Evolutionary conservation across 2,888 invertebrate genomes (phyloP), one percentile per base, ranked within the genome.

Genomic region (Acanthosepion lycidas): DNA sequence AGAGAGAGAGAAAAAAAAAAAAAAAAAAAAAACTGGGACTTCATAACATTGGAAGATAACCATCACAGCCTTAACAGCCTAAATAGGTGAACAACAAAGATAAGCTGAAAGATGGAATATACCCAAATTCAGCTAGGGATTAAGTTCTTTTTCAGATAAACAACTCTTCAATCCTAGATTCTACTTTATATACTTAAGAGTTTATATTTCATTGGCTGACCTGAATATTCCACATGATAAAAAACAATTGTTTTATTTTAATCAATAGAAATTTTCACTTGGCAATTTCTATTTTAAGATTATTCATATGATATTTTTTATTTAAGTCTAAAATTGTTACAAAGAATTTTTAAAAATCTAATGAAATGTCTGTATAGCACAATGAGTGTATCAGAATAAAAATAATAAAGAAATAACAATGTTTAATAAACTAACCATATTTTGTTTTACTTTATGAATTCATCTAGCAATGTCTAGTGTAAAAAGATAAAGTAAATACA

Each of bases 171-270:
- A n/a, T 78, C 33, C 78, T n/a, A n/a, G 78, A 15, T 33, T 78
- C 78, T n/a, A 78, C 78, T 78, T 78, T 78, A 18, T n/a, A 78
- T 12, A 78, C n/a, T 15, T 33, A 12, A 18, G 78, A 78, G 78
- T 78, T 78, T n/a, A 78, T 78, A 78, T 78, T 78, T 78, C 78
- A 78, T n/a, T n/a, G 78, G 33, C 78, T 78, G 78, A 78, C 78
- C 78, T n/a, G 33, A 18, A 78, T 78, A 9, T n/a, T n/a, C n/a
- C n/a, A 4, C 78, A 78, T n/a, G n/a, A 78, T 78, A 78, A 78
- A 78, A 78, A 78, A 9, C 5, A n/a, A 9, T n/a, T n/a, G n/a
- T 78, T 78, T 78, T 78, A 28, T 78, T 33, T n/a, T 78, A 78
- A 78, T 78, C 78, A n/a, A 12, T 78, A 15, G 15, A 78, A 78